Evolutionary conservation across 2,113 vertebrate genomes (phyloP).

Genomic region (Serilophus lunatus): DNA sequence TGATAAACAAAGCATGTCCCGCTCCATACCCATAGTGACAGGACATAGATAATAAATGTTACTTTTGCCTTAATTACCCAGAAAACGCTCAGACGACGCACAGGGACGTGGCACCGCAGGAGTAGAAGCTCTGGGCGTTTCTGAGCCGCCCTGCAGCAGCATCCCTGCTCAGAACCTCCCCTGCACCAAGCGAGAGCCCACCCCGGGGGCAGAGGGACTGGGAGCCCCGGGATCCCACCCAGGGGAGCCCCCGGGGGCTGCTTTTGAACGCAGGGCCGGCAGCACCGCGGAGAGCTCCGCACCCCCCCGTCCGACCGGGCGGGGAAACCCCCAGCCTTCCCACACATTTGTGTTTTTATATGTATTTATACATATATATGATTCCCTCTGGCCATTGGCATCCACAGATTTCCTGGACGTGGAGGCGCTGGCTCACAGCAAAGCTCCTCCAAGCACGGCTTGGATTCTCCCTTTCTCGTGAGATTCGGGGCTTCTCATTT

Average conservation of each 20-base stretch:
- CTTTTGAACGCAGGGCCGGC: background rate
- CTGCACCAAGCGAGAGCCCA: rapidly evolving
- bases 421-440: rapidly evolving
- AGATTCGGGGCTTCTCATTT: background rate
- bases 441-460: rapidly evolving
- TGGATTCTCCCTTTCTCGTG: background rate
- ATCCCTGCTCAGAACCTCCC: background rate
- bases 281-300: background rate
- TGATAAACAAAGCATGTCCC: background rate
- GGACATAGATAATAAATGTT: background rate
- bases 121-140: background rate
- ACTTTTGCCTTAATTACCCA: background rate
- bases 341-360: background rate
- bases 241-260: rapidly evolving
- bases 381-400: rapidly evolving
- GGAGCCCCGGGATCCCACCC: rapidly evolving
- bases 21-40: background rate
- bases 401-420: rapidly evolving
- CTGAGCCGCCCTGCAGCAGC: background rate
- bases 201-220: rapidly evolving
- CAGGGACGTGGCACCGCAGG: background rate
- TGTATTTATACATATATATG: rapidly evolving
- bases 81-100: background rate
- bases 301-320: background rate
- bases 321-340: background rate